Evolutionary conservation across 2,797 vertebrate species (phyloP), one percentile per base, ranked within the genome.

Genomic region (Leuciscus waleckii): DNA sequence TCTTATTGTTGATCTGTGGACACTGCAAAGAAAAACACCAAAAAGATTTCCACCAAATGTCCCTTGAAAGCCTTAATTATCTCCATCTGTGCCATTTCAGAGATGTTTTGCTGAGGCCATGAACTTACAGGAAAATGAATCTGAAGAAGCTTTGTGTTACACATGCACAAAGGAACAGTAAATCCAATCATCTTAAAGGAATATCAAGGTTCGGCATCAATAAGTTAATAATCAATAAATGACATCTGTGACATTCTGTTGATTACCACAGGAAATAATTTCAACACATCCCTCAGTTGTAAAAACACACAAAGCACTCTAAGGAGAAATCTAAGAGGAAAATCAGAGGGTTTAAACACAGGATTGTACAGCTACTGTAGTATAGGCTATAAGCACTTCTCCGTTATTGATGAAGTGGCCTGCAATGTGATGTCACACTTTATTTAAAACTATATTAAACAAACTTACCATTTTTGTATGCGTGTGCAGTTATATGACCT

Each of bases 231-330:
- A 65, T 63, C 58, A 63, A 46, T 65, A 46, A 46, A 79, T 0
- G 7, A 46, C 17, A 65, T 21, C 3, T 41, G 14, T 78, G 37
- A 6, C 23, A 78, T 78, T 41, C 14, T 61, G 75, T 26, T 77
- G 23, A 77, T 77, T 56, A 51, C 16, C 43, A 49, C 17, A 13
- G 16, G 10, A 23, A 54, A n/a, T 1, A 8, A 23, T 76, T 76
- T 37, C 49, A 76, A 37, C 32, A 2, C 11, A 37, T 85, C 89
- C 85, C 88, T 81, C 46, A 74, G 46, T 51, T 32, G 26, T 29
- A 49, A 49, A 17, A 74, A 51, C 26, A 51, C 43, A 73, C 19
- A 74, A 29, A 19, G 7, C 3, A 73, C 41, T 29, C 16, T 16
- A 2, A 63, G 26, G 5, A 63, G 61, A 63, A 13, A 5, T 63